Percentiles rank a stretch among this genome's conserved stretches.
Conservation (phyloP, 2,113 vertebrate species). For the Misgurnus mizolepis region DNA sequence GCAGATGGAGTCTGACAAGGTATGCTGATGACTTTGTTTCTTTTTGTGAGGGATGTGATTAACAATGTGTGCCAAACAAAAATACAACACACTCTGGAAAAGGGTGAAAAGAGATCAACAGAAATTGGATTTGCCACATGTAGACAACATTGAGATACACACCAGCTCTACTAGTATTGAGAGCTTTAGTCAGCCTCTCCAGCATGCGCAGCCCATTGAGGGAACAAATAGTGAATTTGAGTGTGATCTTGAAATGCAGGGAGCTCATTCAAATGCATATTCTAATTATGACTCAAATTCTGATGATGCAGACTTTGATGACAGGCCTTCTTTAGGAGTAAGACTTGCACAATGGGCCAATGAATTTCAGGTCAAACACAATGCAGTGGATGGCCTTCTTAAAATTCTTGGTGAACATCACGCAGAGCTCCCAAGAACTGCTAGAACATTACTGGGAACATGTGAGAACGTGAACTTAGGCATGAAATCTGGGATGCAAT, state of each 20-base stretch:
- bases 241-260: conserved; percentile 2
- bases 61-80: background rate
- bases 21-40: background rate
- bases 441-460: background rate
- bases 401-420: conserved; percentile 11
- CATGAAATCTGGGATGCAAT: conserved; percentile 18
- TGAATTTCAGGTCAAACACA: conserved; percentile 2
- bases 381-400: conserved; percentile 21
- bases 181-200: background rate
- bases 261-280: background rate
- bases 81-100: conserved; percentile 7
- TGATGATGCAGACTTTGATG: background rate
- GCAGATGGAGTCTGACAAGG: background rate
- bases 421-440: background rate
- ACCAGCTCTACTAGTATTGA: background rate
- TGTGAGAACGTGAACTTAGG: background rate
- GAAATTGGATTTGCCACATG: background rate
- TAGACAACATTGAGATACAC: background rate
- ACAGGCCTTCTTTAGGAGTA: background rate
- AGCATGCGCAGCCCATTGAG: background rate
- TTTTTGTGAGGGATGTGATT: background rate
- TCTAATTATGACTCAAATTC: background rate
- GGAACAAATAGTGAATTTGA: background rate
- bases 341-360: conserved; percentile 4
- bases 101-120: background rate